Conservation (phyloP, 2,113 vertebrate genomes). For the Deroptyus accipitrinus region DNA sequence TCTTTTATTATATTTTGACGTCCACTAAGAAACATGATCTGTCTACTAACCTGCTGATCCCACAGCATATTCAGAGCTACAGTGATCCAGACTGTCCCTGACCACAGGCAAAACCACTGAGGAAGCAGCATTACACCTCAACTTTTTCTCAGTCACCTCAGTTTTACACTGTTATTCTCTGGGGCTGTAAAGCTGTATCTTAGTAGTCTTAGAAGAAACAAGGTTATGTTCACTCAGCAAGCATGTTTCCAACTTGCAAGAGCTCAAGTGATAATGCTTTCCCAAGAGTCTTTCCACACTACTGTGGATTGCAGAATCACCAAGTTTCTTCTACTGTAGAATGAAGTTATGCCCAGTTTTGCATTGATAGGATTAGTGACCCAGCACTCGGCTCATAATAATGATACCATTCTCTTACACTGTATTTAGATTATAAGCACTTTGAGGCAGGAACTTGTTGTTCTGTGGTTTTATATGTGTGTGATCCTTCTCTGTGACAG, state of each 20-base stretch:
- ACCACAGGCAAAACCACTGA: background rate
- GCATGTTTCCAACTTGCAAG: background rate
- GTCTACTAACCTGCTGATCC: background rate
- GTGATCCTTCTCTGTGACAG: background rate
- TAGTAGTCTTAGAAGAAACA: background rate
- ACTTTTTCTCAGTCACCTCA: background rate
- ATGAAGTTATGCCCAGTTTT: background rate
- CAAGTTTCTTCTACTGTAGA: background rate
- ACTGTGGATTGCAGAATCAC: background rate
- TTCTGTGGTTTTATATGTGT: background rate
- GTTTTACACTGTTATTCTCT: background rate
- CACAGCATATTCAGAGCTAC: background rate
- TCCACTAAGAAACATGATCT: background rate
- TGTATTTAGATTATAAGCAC: background rate
- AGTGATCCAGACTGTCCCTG: background rate
- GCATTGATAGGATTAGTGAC: background rate
- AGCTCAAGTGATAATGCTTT: background rate
- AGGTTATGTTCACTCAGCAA: background rate
- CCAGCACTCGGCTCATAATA: background rate
- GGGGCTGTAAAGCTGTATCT: background rate
- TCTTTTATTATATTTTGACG: background rate
- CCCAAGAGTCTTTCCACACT: background rate
- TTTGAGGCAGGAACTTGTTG: background rate
- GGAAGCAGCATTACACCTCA: background rate
- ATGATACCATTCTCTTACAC: background rate